phyloP scores from a whole-genome alignment of 2,113 vertebrate genomes.

The Andinoacara biseriatus region DNA sequence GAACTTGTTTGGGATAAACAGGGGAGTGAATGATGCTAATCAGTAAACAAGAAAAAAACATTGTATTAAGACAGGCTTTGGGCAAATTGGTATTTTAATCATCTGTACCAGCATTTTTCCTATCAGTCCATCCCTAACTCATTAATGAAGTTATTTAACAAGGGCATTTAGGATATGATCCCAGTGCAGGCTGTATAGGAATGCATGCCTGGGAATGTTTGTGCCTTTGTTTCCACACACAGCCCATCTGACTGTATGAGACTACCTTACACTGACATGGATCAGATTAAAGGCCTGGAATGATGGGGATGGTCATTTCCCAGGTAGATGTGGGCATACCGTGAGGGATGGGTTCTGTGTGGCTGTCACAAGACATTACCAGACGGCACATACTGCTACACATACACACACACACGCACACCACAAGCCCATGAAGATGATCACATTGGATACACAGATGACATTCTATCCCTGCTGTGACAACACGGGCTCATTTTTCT shows the following conservation, averaged over 20 bases:
- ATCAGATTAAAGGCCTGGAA: constrained; percentile 59
- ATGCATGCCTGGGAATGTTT: background rate
- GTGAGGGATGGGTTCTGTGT: constrained; percentile 69
- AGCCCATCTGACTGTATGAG: constrained; percentile 46
- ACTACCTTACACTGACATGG: constrained; percentile 56
- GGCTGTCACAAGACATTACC: constrained; percentile 73
- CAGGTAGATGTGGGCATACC: constrained; percentile 69
- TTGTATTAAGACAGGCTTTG: background rate
- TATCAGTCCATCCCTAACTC: background rate
- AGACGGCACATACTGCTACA: constrained; percentile 55
- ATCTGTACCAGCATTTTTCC: background rate
- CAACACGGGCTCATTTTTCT: constrained; percentile 76
- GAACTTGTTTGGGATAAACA: background rate
- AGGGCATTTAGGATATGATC: background rate
- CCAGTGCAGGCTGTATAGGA: background rate
- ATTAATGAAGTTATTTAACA: background rate
- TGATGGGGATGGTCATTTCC: constrained; percentile 75
- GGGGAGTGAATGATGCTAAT: background rate
- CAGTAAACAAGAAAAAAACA: accelerated
- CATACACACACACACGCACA: constrained; percentile 10
- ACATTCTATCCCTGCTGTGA: constrained; percentile 77
- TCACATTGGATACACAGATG: constrained; percentile 82
- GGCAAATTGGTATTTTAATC: background rate
- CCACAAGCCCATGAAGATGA: constrained; percentile 77
- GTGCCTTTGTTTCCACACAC: constrained; percentile 47